Evolutionary conservation across 2,888 invertebrate genomes (phyloP), one percentile per base, ranked within the genome.

Genomic region (Sphaerophoria rueppellii): DNA sequence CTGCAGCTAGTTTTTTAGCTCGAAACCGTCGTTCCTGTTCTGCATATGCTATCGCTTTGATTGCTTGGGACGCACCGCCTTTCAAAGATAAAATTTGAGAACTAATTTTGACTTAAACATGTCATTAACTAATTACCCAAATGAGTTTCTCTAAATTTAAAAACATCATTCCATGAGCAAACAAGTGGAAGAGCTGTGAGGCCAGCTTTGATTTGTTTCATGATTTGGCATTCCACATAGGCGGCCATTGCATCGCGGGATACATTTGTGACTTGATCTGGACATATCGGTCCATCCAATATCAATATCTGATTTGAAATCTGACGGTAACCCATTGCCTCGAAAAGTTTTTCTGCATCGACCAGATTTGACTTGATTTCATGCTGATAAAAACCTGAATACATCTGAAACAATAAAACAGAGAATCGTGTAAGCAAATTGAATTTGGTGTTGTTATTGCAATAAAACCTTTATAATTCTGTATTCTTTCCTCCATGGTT

Each of bases 401-500:
- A 97, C 88, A 96, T 93, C 97, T 97, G 55, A 89, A 91, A 60
- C 12, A 43, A 43, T 2, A 7, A 9, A 4, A 11, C 6, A 7
- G 6, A 16, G 35, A 57, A 35, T 9, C 4, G 14, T 12, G 61
- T 35, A 6, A 40, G 6, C 40, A 7, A 9, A 40, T 40, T 40
- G 9, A 40, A 9, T 40, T 40, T 40, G 40, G 40, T 40, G 40
- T 43, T 43, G 43, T 91, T 89, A 97, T 24, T 24, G 24, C 24
- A 24, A 24, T 24, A 24, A 24, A 24, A 24, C 97, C 93, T 96
- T 95, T 83, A 98, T 94, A 82, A 94, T 94, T 88, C 94, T 94
- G 90, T 96, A 98, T 91, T 98, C 98, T 90, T 95, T 96, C 87
- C 98, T 93, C 98, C 98, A 98, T 4, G 97, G 97, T 90, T 97